Base-by-base conservation (phyloP, 2,797 vertebrate genomes). In the Odontamblyopus rebecca region DNA sequence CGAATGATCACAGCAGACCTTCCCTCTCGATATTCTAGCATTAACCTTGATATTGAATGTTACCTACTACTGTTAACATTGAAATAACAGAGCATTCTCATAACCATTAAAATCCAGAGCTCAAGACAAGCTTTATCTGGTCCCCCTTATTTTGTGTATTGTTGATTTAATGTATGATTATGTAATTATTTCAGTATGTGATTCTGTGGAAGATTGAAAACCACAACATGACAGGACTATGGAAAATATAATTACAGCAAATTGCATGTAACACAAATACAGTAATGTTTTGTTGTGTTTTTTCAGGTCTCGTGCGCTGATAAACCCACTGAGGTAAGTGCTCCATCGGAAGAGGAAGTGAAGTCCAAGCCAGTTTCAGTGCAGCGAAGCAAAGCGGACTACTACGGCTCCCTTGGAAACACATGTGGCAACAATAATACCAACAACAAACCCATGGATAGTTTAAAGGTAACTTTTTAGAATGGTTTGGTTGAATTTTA, bases 351-450 rank as follows among this genome's bases (percentile, higher is more conserved):
- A 71, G 87, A 87, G 65, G 89, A 82, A 29, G 80, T 82, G 73
- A 85, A 76, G 76, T 78, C 82, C 29, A 92, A 81, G 79, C 71
- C 82, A 3, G 32, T 83, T 3, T 85, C 88, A 56, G 73, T 80
- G 73, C 87, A 86, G 56, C 44, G 64, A 73, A 83, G 82, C 76
- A 75, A 73, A 54, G 80, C 86, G 60, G 93, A 94, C 73, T 95
- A 94, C 85, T 94, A 94, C 91, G 82, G 83, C 64, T 65, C 87
- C 67, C 89, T 94, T 78, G 92, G 87, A 66, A 83, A 82, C 79
- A 70, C 82, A 67, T 86, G 85, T 74, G 61, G 73, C 38, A 75
- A 83, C 71, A 13, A 64, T 57, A 68, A 53, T 70, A 71, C 62
- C 76, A 48, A 7, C 32, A 68, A 67, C 73, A 75, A 68, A 66